A percentile compares a stretch with the other conserved stretches of the same genome.
Conservation (phyloP, 1,140 invertebrate species). For the Lethrus apterus region DNA sequence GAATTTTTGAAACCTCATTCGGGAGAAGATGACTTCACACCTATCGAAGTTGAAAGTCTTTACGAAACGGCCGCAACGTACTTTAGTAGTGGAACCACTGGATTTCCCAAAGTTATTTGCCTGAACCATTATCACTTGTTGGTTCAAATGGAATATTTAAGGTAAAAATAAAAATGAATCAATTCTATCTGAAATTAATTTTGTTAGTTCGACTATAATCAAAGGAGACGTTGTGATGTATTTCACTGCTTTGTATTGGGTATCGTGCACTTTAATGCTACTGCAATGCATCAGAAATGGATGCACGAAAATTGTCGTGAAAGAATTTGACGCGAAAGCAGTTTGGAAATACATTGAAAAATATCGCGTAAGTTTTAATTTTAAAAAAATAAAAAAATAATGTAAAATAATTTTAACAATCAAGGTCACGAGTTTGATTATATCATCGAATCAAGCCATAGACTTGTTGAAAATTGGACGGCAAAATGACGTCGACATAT, state of each 20-base stretch:
- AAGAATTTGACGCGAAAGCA: constrained; percentile 35
- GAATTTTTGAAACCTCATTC: constrained; percentile 5
- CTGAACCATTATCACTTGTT: constrained; percentile 47
- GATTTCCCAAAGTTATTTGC: constrained; percentile 65
- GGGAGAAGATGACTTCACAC: constrained; percentile 27
- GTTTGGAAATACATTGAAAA: constrained; percentile 40
- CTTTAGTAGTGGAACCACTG: constrained; percentile 64
- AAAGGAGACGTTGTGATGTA: constrained; percentile 11
- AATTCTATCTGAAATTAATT: no score
- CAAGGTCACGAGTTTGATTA: constrained; percentile 35
- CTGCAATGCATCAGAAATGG: constrained; percentile 26
- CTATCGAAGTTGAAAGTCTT: constrained; percentile 20
- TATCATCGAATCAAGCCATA: constrained; percentile 37
- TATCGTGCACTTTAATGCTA: constrained; percentile 24
- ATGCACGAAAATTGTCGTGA: constrained; percentile 31
- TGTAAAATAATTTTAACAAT: constrained; percentile 13
- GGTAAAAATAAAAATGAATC: no score
- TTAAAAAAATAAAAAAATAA: not conserved
- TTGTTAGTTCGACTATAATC: constrained; percentile 1
- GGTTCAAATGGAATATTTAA: not conserved
- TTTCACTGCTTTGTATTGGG: constrained; percentile 30
- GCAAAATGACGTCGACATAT: constrained; percentile 35
- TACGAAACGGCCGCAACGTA: constrained; percentile 38
- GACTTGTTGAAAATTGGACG: constrained; percentile 34
- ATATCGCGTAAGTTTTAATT: constrained; percentile 38